Percentiles rank a stretch among this genome's conserved stretches.
These are phyloP conservation scores for Phataginus tricuspis DNA, from an alignment of 2,797 vertebrate genomes.

Conservation along the genomic window DNA sequence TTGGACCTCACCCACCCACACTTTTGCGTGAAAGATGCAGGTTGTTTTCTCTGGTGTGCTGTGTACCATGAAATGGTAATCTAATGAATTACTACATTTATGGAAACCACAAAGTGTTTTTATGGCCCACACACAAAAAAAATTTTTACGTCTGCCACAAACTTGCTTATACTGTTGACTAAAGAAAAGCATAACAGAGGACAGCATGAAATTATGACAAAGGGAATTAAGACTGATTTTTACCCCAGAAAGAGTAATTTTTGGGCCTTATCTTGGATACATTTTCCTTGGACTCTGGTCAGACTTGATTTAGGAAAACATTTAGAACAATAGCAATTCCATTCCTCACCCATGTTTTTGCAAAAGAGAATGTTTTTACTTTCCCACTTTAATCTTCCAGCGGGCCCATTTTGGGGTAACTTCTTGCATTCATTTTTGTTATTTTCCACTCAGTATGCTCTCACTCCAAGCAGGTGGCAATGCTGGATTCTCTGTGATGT, in stretches of 20 bases:
- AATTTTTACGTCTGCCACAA: conserved; percentile 83
- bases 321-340: conserved; percentile 24
- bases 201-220: neutral
- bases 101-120: conserved; percentile 83
- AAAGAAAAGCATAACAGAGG: neutral
- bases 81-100: conserved; percentile 83
- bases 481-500: conserved; percentile 75
- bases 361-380: conserved; percentile 55
- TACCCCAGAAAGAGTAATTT: neutral
- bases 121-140: conserved; percentile 70
- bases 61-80: conserved; percentile 92
- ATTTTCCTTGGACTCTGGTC: neutral
- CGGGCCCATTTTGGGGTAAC: conserved; percentile 50
- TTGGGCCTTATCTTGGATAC: neutral
- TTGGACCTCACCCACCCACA: conserved; percentile 41
- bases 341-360: conserved; percentile 50
- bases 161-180: conserved; percentile 44
- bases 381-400: conserved; percentile 44
- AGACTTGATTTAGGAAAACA: conserved; percentile 30
- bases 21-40: conserved; percentile 86
- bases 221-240: conserved; percentile 21
- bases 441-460: conserved; percentile 73
- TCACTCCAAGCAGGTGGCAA: conserved; percentile 80
- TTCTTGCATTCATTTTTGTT: conserved; percentile 53
- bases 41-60: conserved; percentile 90